phyloP scores from a whole-genome alignment of 2,113 vertebrate species.

The Otis tarda region DNA sequence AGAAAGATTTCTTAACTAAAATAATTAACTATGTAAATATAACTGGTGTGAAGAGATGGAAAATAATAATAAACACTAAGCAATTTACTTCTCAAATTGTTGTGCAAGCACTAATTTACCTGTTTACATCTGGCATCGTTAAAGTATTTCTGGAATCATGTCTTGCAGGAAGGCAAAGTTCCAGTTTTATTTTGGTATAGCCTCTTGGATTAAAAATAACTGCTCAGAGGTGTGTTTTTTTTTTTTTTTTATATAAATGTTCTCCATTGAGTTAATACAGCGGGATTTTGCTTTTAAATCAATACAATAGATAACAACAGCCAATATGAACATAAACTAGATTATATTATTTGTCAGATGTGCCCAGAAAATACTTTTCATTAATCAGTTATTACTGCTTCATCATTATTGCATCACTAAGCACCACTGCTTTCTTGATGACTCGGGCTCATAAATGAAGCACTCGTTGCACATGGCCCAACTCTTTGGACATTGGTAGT shows the following conservation, averaged over 20 bases:
- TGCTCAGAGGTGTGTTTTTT: neutral
- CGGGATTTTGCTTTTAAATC: neutral
- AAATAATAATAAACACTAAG: neutral
- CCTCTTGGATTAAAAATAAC: neutral
- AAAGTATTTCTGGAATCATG: neutral
- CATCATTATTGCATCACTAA: neutral
- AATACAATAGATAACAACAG: neutral
- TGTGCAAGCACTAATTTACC: neutral
- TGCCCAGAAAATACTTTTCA: neutral
- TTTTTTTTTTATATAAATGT: neutral
- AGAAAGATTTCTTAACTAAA: neutral
- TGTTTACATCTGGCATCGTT: neutral
- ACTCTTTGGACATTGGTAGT: neutral
- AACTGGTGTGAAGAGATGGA: neutral
- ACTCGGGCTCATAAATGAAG: neutral
- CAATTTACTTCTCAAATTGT: constrained; percentile 1
- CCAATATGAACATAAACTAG: neutral
- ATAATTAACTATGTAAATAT: neutral
- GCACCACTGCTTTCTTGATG: constrained; percentile 12
- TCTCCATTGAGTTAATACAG: neutral
- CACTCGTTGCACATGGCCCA: neutral
- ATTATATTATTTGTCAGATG: neutral
- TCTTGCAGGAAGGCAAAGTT: neutral
- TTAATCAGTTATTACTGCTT: neutral
- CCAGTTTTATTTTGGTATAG: neutral